Evolutionary conservation across 64 coral and sea anemone genomes (phyloP).

Genomic region (Catalaphyllia jardinei): DNA sequence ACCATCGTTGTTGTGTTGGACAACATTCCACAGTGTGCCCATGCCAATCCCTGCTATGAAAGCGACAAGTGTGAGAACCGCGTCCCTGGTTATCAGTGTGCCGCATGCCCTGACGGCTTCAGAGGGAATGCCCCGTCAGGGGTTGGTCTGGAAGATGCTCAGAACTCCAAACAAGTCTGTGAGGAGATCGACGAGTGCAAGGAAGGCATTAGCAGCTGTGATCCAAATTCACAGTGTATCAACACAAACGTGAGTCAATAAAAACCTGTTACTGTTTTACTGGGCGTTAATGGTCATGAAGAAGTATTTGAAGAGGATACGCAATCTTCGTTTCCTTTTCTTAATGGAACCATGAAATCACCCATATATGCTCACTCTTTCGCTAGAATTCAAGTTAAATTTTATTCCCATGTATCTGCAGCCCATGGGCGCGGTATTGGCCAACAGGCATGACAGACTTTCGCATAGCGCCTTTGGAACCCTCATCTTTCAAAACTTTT

Average conservation of each 20-base stretch:
- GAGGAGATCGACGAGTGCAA: slow-evolving; percentile 83
- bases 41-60: slow-evolving; percentile 69
- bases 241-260: slow-evolving; percentile 57
- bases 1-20: background rate
- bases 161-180: slow-evolving; percentile 71
- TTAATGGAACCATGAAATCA: too few species aligned
- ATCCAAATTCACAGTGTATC: slow-evolving; percentile 78
- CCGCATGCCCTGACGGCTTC: slow-evolving; percentile 71
- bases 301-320: too few species aligned
- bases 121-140: slow-evolving; percentile 84
- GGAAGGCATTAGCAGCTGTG: slow-evolving; percentile 69
- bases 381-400: too few species aligned
- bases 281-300: background rate
- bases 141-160: slow-evolving; percentile 69
- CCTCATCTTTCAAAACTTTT: too few species aligned
- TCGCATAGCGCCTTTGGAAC: too few species aligned
- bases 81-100: slow-evolving; percentile 77
- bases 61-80: slow-evolving; percentile 59
- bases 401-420: too few species aligned
- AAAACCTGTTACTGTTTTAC: too few species aligned
- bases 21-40: slow-evolving; percentile 42
- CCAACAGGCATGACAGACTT: too few species aligned
- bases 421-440: too few species aligned
- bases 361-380: too few species aligned
- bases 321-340: too few species aligned